Conservation (phyloP, 1,140 invertebrate genomes). For the Fopius arisanus region DNA sequence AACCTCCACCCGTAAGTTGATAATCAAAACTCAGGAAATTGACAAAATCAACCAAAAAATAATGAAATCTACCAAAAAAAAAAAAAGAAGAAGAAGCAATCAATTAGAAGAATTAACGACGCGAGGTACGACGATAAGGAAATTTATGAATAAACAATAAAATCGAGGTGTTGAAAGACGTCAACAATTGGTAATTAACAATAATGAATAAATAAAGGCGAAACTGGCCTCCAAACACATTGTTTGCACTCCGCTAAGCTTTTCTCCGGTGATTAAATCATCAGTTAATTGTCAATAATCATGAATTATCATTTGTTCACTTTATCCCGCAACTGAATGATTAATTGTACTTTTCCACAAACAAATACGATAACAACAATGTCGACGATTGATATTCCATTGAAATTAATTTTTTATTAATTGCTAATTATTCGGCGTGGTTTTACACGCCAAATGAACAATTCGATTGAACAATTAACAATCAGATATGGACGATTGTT, state of each 20-base stretch:
- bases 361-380: neutral
- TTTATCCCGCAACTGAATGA: neutral
- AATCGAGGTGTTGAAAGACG: slow-evolving; percentile 34
- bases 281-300: slow-evolving; percentile 1
- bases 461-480: neutral
- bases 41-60: neutral
- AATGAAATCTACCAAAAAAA: neutral
- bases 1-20: neutral
- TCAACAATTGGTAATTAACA: slow-evolving; percentile 36
- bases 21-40: neutral
- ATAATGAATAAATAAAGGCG: slow-evolving; percentile 61
- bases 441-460: slow-evolving; percentile 41
- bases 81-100: neutral
- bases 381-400: neutral
- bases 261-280: slow-evolving; percentile 42
- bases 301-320: neutral
- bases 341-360: slow-evolving; percentile 20
- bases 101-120: slow-evolving; percentile 17
- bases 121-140: slow-evolving; percentile 5
- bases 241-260: slow-evolving; percentile 80
- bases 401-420: slow-evolving; percentile 30
- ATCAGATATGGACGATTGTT: too few relatives aligned
- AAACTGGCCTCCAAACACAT: slow-evolving; percentile 87
- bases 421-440: slow-evolving; percentile 40
- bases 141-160: slow-evolving; percentile 6